Percentiles rank a stretch among this genome's conserved stretches.
These are phyloP conservation scores for Podargus strigoides DNA, from an alignment of 2,797 vertebrate genomes.

Conservation along the genomic window DNA sequence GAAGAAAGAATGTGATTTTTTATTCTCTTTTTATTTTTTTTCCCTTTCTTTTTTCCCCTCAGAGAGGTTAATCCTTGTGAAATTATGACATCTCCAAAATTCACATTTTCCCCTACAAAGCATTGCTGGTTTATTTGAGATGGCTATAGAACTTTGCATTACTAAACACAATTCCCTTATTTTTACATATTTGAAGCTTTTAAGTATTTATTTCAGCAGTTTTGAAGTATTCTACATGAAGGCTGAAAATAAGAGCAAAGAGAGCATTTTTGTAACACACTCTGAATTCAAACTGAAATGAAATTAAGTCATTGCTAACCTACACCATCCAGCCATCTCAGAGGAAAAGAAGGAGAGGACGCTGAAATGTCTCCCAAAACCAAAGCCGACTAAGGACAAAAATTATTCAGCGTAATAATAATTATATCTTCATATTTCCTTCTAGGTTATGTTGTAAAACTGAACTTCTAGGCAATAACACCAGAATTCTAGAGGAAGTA, in stretches of 20 bases:
- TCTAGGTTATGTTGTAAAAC: neutral
- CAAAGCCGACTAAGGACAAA: neutral
- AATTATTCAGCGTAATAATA: neutral
- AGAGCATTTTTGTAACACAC: neutral
- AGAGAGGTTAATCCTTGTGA: neutral
- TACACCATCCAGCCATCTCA: neutral
- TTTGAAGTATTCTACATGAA: neutral
- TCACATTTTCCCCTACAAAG: neutral
- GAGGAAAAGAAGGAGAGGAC: neutral
- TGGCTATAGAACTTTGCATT: neutral
- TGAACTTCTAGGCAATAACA: neutral
- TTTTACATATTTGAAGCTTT: neutral
- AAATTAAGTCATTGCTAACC: neutral
- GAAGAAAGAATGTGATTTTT: neutral
- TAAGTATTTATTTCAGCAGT: neutral
- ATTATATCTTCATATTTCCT: neutral
- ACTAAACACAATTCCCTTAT: neutral
- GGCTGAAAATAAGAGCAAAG: neutral
- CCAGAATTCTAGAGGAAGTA: neutral
- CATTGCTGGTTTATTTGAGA: neutral
- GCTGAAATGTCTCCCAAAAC: neutral
- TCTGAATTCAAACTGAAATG: neutral
- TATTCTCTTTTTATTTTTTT: accelerated
- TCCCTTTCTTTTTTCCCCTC: accelerated
- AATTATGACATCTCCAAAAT: neutral